Evolutionary conservation across 2,113 vertebrate species (phyloP), one percentile per base, ranked within the genome.

Genomic region (Strix uralensis): DNA sequence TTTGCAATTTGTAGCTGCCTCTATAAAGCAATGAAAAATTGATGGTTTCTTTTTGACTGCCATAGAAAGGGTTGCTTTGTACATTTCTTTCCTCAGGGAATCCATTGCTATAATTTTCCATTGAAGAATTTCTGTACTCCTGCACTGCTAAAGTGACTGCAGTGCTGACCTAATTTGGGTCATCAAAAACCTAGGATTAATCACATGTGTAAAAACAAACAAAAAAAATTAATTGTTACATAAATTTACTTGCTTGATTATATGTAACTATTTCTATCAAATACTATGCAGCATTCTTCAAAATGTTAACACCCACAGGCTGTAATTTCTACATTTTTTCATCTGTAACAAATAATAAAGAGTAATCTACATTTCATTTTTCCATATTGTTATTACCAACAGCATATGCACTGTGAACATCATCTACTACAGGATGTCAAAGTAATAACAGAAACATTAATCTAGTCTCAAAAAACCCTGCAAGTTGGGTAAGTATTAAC

Each of bases 51-150:
- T 90, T 92, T 86, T 20, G 63, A 58, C 47, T 95, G 59, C 58
- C 44, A 92, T 8, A 87, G 89, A 92, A 96, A 92, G 30, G 49
- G 25, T 30, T 90, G 34, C 80, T 95, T 97, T 86, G 54, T 90
- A 55, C 17, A 26, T 67, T 86, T 77, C 21, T 90, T 94, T 91
- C 90, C 92, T 89, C n/a, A 0, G 85, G 93, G 73, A 96, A 83
- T 23, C 14, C 80, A 81, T 25, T 91, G 73, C 72, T 90, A 72
- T 47, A 70, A 77, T 91, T 94, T 95, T 95, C 96, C 81, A 89
- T 65, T 78, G 63, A 47, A 94, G 47, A 91, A 46, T 44, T 82
- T 44, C 59, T 81, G 21, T n/a, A 51, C n/a, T 79, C 52, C 42
- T 82, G n/a, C 42, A 49, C 27, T 81, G 42, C 46, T 57, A 12